Base-by-base conservation (phyloP, 2,113 vertebrate genomes). In the Elgaria multicarinata region DNA sequence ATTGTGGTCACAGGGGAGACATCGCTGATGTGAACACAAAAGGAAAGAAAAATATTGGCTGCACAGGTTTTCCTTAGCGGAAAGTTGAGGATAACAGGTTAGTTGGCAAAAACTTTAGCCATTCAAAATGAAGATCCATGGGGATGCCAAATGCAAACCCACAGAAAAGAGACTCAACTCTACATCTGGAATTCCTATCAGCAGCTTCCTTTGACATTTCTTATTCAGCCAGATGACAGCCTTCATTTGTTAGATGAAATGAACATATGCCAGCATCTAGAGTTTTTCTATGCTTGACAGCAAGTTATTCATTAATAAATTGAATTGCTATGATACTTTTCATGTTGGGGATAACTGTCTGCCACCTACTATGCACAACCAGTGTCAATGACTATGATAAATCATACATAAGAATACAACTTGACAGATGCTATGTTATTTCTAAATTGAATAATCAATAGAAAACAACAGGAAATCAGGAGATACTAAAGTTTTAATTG, bases 231-330 rank as follows among this genome's bases (percentile, higher is more conserved):
- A 66, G 75, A 16, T 87, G 89, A 42, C 78, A 90, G 33, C 28
- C 69, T 80, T 79, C 36, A 83, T 46, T 89, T 67, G 50, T 78
- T 89, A 72, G 74, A 85, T 89, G 87, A 83, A 88, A 66, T 89
- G 82, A 66, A 81, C 62, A 66, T 93, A 76, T 95, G 2, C 83
- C 50, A 88, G 42, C 67, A 26, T 87, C 88, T 2, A 89, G 83
- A 92, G 83, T 88, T 13, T 91, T 94, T 91, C 78, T 88, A 42
- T 31, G 3, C 77, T 2, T 89, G 75, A 90, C 86, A 92, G 62
- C 74, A 6, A 86, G 7, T 87, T 88, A 78, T 1, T 31, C 5
- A 26, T 90, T 87, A 92, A 81, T 87, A 83, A 92, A 86, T 89
- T 90, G 1, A 84, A 91, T 42, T 88, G 36, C 6, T 84, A 28